Base-by-base conservation (phyloP, 2,113 vertebrate species). In the Larimichthys polyactis region DNA sequence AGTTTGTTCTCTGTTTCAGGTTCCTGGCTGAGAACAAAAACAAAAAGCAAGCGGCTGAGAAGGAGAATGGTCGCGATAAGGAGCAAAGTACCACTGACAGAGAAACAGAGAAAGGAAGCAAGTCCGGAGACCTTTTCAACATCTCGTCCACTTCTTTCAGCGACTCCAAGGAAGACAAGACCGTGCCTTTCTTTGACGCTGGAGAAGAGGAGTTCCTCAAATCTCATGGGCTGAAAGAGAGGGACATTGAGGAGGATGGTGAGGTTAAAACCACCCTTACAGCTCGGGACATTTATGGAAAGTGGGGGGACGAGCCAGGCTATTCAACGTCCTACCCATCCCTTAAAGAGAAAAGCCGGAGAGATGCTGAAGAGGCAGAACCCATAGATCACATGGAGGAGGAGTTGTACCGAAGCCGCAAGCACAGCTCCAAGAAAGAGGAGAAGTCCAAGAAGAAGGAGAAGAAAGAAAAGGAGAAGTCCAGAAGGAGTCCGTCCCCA, bases 21-120 rank as follows among this genome's bases (percentile, higher is more conserved):
- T 99, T 98, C 88, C 88, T 99, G 92, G 97, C 97, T 67, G 98
- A 99, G 57, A 97, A 96, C 91, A 97, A 98, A 93, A 82, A 83
- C 83, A 95, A 95, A 90, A 95, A 95, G 75, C 87, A 92, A 29
- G 75, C 89, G 4, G 66, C 84, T 8, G 95, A 96, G 24, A 94
- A 95, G 82, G 97, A 98, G 87, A 97, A 96, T 78, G 96, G 96
- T 5, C 95, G 96, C 82, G 94, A 96, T 52, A 95, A 95, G 71
- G 91, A 94, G 20, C 75, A 52, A 74, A 82, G 71, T 46, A 3
- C 51, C 1, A 3, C 67, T 0, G 93, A 93, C 0, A 71, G 72
- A 74, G 96, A 96, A 71, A 87, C 83, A 15, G 96, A 97, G 81
- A 97, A 98, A 95, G 91, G 81, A 82, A 94, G 94, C 94, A 98